Base-by-base conservation (phyloP, 2,888 invertebrate species). In the Oxytorus armatus region DNA sequence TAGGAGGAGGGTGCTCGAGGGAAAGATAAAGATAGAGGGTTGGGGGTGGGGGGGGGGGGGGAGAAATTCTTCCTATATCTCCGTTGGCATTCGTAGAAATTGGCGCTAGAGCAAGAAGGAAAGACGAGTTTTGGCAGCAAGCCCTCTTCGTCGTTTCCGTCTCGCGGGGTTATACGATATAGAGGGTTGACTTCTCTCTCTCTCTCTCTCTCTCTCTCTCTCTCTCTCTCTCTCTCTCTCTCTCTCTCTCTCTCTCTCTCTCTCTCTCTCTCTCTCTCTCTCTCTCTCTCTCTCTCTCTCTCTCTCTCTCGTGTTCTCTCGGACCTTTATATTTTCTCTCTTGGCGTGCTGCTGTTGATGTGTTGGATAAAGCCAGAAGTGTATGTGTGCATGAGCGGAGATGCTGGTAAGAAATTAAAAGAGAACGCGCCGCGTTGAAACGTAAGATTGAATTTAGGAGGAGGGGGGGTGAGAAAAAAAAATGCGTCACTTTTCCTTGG, bases 71-170 rank as follows among this genome's bases (percentile, higher is more conserved):
- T 29, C 63, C n/a, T 25, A 63, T 53, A 73, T 53, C 36, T 73
- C 23, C 63, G n/a, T 61, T 73, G 73, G 63, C 63, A 73, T 53
- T 14, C 25, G n/a, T 61, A 47, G 14, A 49, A 59, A n/a, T n/a
- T n/a, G n/a, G n/a, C 14, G 49, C 18, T 57, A 21, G 59, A 59
- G 59, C 47, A 23, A 55, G 29, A 55, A 21, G 42, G 14, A 18
- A 18, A 51, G 18, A n/a, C 25, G 51, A 29, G 63, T 63, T 73
- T 63, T 73, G 73, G 73, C 73, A 63, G n/a, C n/a, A n/a, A n/a
- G n/a, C n/a, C n/a, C n/a, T n/a, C 29, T 49, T 21, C 61, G 42
- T 42, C 18, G 49, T 59, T 21, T 61, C 47, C 39, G 8, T 73
- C 18, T 53, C 39, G 39, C 11, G 11, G 14, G n/a, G n/a, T n/a